Base-by-base conservation (phyloP, 23 tunicate genomes). In the Trididemnum nubilum region DNA sequence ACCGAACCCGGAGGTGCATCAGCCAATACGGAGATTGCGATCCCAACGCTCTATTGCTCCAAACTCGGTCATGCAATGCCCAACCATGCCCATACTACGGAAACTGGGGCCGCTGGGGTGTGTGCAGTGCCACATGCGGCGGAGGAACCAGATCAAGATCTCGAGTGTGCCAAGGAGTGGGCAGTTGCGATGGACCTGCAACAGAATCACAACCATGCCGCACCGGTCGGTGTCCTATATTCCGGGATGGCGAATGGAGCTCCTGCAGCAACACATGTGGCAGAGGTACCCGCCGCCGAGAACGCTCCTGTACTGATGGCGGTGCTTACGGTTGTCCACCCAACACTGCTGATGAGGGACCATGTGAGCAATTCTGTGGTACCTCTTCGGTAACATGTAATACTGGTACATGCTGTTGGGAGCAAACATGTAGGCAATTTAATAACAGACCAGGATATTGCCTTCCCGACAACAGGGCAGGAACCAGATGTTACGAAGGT, bases 241-340 rank as follows among this genome's bases (percentile, higher is more conserved):
- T 25, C 69, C 78, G 51, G 29, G 37, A 73, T 38, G 24, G 33
- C 27, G 2, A 38, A 2, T 73, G 79, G 79, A 49, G 75, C 21
- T 7, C 3, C 2, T 81, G 85, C 65, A 49, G 65, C 65, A 49
- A 28, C 22, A 38, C 63, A 32, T 81, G 85, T 51, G 85, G 85
- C 38, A 37, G 23, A 50, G 85, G 85, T 2, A 49, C 12, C 1
- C 27, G 39, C 31, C 69, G 38, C 21, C 64, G 85, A 3, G 40
- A 21, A 22, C 36, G 77, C 5, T 30, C 27, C 25, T 81, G 85
- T 65, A 39, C 36, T 18, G 9, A 64, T 21, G 78, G 65, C 9
- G 85, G 85, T 21, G 85, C 64, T 7, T 81, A 81, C 65, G 85
- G 85, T 2, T 81, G 85, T 32, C 64, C 85, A 34, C 25, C 30